Evolutionary conservation across 1,140 invertebrate species (phyloP), one percentile per base, ranked within the genome.

Genomic region (Lysiphlebus fabarum): DNA sequence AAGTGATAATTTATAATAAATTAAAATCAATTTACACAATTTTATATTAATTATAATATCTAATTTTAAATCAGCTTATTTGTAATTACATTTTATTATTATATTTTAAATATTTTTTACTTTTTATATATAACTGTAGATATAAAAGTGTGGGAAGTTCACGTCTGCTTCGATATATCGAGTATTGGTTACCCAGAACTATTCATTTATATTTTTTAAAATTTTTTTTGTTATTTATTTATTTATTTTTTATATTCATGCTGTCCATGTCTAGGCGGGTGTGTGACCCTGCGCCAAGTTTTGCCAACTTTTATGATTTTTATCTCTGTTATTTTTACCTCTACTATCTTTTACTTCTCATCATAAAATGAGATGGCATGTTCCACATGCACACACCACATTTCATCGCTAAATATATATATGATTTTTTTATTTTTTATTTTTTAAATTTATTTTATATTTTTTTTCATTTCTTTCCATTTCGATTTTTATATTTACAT

Each of bases 231-330:
- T 12, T 43, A n/a, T 12, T 26, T 26, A 17, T 17, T 17, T 2
- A 2, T 26, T 26, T 26, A 2, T 26, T 26, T 26, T 26, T 26
- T 26, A 26, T 26, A 26, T 26, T 26, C 17, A 26, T 26, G 2
- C 17, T 26, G 17, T 26, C 17, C 17, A 26, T 26, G 17, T 26
- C 17, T 26, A 26, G 17, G 17, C 17, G 17, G 17, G n/a, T 43
- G 11, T 43, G 11, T 43, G 42, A n/a, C n/a, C 47, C 33, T 36
- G 9, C 17, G 17, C 6, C 7, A 49, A 43, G 14, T 63, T 65
- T 37, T 62, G 66, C 62, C 65, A 62, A 67, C 50, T 66, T 59
- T 59, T 43, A 62, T 56, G 58, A 62, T 67, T 65, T 62, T 50
- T 65, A 57, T 61, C 48, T 57, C 50, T 51, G 58, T 51, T 26